Percentiles rank a stretch among this genome's conserved stretches.
Conservation (phyloP, 2,888 invertebrate genomes). For the Poecilus cupreus region DNA sequence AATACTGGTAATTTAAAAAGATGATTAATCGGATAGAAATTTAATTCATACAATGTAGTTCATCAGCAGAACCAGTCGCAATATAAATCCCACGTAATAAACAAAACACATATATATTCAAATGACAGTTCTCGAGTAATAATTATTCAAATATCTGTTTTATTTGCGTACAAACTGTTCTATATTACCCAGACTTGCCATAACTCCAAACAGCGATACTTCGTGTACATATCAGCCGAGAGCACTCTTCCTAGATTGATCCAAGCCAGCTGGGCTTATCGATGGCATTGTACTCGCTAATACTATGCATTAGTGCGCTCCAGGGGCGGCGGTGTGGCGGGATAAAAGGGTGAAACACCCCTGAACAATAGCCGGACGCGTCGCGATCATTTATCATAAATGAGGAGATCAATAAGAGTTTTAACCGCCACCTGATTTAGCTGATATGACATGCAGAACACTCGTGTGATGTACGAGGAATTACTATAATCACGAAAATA, state of each 20-base stretch:
- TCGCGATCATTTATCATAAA: conserved; percentile 41
- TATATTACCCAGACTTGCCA: neutral
- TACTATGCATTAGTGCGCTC: conserved; percentile 27
- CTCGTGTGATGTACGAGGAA: neutral
- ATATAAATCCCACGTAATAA: neutral
- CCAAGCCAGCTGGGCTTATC: conserved; percentile 17
- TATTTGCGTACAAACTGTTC: neutral
- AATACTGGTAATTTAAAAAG: too few relatives aligned
- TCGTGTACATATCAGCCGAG: neutral
- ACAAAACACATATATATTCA: conserved; percentile 34
- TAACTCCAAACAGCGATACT: neutral
- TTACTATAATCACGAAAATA: neutral
- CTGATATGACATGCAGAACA: conserved; percentile 30
- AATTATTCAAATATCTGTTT: conserved; percentile 8
- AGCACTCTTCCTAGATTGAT: conserved; percentile 27
- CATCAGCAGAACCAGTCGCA: neutral
- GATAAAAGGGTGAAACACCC: conserved; percentile 7
- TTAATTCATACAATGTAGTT: neutral
- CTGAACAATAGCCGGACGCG: conserved; percentile 14
- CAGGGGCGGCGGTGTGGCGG: neutral
- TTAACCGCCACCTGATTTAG: conserved; percentile 18
- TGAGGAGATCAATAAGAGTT: conserved; percentile 30
- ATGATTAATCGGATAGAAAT: neutral
- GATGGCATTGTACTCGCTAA: conserved; percentile 31
- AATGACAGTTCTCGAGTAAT: conserved; percentile 22